Evolutionary conservation across 2,113 vertebrate genomes (phyloP), one percentile per base, ranked within the genome.

Genomic region (Xenopus tropicalis): DNA sequence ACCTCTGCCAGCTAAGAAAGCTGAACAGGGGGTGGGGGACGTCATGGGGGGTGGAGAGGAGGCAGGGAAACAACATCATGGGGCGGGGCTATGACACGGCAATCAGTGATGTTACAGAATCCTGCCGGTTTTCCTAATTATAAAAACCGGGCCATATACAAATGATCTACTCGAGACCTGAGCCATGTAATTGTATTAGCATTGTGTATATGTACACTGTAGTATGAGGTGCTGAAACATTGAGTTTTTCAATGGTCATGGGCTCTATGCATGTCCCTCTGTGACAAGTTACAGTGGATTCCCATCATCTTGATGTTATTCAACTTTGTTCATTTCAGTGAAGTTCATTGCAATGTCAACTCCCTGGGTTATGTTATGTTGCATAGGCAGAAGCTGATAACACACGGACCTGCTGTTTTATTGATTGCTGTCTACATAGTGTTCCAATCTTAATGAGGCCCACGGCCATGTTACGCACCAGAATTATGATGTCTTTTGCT

Each of bases 281-380:
- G 56, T 44, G 42, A 43, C 24, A 43, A 23, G 51, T 57, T 44
- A 64, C 25, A n/a, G 46, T 46, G 21, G 16, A 20, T 58, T 58
- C 54, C 29, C 21, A 48, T 76, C 44, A 62, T 63, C 59, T 69
- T 22, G 19, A 61, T 20, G 51, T 46, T 63, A 23, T n/a, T 59
- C 24, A 51, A 56, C 43, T 44, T 54, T 76, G 59, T 69, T 69
- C 25, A 44, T 25, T 44, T 76, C 22, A 17, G 21, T 57, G 29
- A 76, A 76, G 73, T 76, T 76, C 73, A 76, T 29, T 69, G 66
- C 73, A 76, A 76, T 76, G 73, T 76, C 58, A 69, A 23, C 58
- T 76, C 66, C 25, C 66, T 63, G 61, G 73, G 66, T 76, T 69
- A 54, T 76, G 46, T 69, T 62, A 17, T 57, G 66, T 63, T 44